phyloP scores from a whole-genome alignment of 2,888 invertebrate species.

The Diachrysia chrysitis region DNA sequence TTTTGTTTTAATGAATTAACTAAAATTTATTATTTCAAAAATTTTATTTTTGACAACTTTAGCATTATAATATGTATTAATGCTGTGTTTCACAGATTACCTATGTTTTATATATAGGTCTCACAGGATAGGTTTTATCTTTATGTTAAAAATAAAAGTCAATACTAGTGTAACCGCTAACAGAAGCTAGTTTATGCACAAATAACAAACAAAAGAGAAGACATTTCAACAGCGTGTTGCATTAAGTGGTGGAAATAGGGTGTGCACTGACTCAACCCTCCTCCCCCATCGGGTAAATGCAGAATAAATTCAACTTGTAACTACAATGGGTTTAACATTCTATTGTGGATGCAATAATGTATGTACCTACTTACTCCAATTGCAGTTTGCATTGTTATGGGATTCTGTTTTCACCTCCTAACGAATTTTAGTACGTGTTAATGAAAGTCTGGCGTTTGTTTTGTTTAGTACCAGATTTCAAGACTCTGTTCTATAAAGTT shows the following conservation, averaged over 20 bases:
- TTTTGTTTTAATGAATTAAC: too few relatives aligned
- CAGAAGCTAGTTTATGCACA: not conserved
- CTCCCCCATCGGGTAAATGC: not conserved
- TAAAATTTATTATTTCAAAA: too few relatives aligned
- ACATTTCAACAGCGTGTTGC: not conserved
- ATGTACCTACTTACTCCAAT: too few relatives aligned
- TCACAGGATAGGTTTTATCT: too few relatives aligned
- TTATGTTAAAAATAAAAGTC: too few relatives aligned
- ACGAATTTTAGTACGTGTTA: not conserved
- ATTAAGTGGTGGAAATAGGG: not conserved
- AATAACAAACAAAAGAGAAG: not conserved
- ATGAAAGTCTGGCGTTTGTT: not conserved
- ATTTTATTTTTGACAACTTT: too few relatives aligned
- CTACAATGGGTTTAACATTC: not conserved
- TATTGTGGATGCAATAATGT: not conserved
- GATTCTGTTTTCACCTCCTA: not conserved
- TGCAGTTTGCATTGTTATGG: not conserved
- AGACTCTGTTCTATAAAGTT: too few relatives aligned
- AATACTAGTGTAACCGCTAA: not conserved
- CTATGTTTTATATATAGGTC: too few relatives aligned
- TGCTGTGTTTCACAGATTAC: too few relatives aligned
- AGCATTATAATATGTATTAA: too few relatives aligned
- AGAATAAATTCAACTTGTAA: not conserved
- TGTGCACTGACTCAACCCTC: not conserved
- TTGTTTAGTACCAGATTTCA: not conserved